Percentiles rank a stretch among this genome's conserved stretches.
These are phyloP conservation scores for Drosophila ficusphila DNA, from an alignment of 1,140 invertebrate species.

Conservation along the genomic window DNA sequence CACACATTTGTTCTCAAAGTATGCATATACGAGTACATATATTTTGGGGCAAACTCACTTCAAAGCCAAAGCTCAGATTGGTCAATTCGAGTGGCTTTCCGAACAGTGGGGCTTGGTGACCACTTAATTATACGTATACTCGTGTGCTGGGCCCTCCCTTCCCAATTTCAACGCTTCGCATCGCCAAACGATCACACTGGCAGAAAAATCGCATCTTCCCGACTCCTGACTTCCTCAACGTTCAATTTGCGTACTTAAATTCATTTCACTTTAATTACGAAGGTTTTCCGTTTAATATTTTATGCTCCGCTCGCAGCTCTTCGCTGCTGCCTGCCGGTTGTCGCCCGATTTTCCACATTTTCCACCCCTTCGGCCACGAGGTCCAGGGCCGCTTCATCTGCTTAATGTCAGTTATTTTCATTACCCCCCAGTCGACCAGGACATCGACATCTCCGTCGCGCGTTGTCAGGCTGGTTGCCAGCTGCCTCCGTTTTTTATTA, in stretches of 20 bases:
- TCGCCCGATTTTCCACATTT: background rate
- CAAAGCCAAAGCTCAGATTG: slow-evolving; percentile 69
- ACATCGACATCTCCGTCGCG: slow-evolving; percentile 20
- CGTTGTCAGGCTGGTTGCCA: slow-evolving; percentile 2
- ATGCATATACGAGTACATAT: slow-evolving; percentile 23
- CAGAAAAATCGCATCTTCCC: background rate
- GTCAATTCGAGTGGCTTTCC: slow-evolving; percentile 61
- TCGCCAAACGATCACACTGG: slow-evolving; percentile 15
- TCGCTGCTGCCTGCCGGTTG: slow-evolving; percentile 1
- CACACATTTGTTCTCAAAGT: slow-evolving; percentile 17
- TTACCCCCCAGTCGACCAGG: slow-evolving; percentile 15
- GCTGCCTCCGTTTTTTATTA: slow-evolving; percentile 1
- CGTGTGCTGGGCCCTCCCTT: slow-evolving; percentile 2
- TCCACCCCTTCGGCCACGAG: slow-evolving; percentile 17
- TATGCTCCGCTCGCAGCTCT: slow-evolving; percentile 40
- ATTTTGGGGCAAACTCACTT: slow-evolving; percentile 38
- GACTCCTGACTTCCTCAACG: slow-evolving; percentile 63
- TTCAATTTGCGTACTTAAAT: slow-evolving; percentile 82
- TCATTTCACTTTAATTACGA: slow-evolving; percentile 82
- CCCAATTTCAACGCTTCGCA: background rate
- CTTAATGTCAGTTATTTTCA: slow-evolving; percentile 63
- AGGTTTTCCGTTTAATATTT: slow-evolving; percentile 82
- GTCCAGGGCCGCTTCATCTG: slow-evolving; percentile 55
- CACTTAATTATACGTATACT: slow-evolving; percentile 67
- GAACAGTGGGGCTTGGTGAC: slow-evolving; percentile 41